Evolutionary conservation across 2,888 invertebrate species (phyloP).

Genomic region (Calliopum simillimum): DNA sequence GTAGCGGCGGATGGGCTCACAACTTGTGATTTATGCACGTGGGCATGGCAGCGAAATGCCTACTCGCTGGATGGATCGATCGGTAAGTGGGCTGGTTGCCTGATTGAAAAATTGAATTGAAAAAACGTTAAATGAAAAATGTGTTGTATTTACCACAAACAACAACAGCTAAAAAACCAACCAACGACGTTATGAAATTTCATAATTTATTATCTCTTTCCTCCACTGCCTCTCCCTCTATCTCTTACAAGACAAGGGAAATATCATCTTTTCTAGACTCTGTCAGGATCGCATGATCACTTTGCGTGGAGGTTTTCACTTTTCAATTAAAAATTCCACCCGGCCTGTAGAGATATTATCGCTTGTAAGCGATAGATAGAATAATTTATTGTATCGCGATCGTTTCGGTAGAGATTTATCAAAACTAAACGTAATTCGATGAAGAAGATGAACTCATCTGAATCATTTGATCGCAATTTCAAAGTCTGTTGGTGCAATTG

Average conservation of each 20-base stretch:
- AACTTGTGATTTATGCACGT: slow-evolving; percentile 80
- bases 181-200: slow-evolving; percentile 18
- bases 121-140: slow-evolving; percentile 3
- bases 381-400: slow-evolving; percentile 62
- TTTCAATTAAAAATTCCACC: slow-evolving; percentile 41
- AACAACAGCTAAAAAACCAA: neutral
- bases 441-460: too few species aligned
- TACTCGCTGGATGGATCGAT: slow-evolving; percentile 72
- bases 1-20: slow-evolving; percentile 76
- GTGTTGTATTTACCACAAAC: neutral
- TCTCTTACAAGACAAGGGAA: neutral
- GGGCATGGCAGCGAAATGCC: slow-evolving; percentile 76
- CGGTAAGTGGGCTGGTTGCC: slow-evolving; percentile 67
- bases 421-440: slow-evolving; percentile 44
- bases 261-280: neutral
- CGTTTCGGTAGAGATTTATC: slow-evolving; percentile 67
- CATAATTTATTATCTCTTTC: slow-evolving; percentile 5
- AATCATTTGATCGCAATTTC: too few species aligned
- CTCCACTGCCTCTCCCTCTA: neutral
- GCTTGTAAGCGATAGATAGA: slow-evolving; percentile 46
- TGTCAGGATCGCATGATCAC: neutral
- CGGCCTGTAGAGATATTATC: slow-evolving; percentile 25
- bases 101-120: slow-evolving; percentile 32
- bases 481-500: too few species aligned
- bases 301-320: slow-evolving; percentile 40